These are phyloP conservation scores for Petrophora chlorosata DNA, from an alignment of 2,888 invertebrate genomes.

Conservation along the genomic window DNA sequence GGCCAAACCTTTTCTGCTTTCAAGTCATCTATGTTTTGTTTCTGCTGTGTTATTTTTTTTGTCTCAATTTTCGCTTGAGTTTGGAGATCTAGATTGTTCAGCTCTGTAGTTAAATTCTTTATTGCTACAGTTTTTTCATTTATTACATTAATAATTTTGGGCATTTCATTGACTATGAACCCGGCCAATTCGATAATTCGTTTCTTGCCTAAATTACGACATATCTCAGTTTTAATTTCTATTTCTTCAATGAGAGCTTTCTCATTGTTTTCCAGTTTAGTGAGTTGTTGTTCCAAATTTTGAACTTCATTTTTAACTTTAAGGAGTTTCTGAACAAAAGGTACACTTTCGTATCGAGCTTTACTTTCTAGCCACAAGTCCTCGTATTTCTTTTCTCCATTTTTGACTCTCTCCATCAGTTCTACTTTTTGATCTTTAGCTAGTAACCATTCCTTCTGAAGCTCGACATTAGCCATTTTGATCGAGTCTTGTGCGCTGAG, in stretches of 20 bases:
- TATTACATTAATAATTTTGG: conserved; percentile 46
- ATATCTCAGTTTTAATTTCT: conserved; percentile 42
- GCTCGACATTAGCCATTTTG: conserved; percentile 59
- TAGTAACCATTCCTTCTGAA: conserved; percentile 59
- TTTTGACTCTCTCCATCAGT: conserved; percentile 48
- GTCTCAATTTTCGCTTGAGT: conserved; percentile 6
- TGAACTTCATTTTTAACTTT: conserved; percentile 44
- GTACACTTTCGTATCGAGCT: conserved; percentile 62
- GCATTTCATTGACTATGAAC: conserved; percentile 54
- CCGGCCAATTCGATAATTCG: conserved; percentile 59
- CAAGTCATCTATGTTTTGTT: not conserved
- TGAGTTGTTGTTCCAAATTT: conserved; percentile 44
- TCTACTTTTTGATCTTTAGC: conserved; percentile 54
- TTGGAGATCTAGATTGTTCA: conserved; percentile 31
- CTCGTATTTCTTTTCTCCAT: conserved; percentile 64
- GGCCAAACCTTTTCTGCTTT: no score
- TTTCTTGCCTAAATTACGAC: conserved; percentile 47
- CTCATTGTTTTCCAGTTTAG: conserved; percentile 45
- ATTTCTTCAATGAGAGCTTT: conserved; percentile 45
- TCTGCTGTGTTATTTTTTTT: not conserved
- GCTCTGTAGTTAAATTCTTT: conserved; percentile 40
- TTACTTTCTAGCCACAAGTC: conserved; percentile 60
- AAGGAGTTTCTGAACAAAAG: conserved; percentile 57
- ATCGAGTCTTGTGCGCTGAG: conserved; percentile 55
- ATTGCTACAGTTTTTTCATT: conserved; percentile 45